phyloP scores from a whole-genome alignment of 2,113 vertebrate genomes.

The Peucedramus taeniatus region DNA sequence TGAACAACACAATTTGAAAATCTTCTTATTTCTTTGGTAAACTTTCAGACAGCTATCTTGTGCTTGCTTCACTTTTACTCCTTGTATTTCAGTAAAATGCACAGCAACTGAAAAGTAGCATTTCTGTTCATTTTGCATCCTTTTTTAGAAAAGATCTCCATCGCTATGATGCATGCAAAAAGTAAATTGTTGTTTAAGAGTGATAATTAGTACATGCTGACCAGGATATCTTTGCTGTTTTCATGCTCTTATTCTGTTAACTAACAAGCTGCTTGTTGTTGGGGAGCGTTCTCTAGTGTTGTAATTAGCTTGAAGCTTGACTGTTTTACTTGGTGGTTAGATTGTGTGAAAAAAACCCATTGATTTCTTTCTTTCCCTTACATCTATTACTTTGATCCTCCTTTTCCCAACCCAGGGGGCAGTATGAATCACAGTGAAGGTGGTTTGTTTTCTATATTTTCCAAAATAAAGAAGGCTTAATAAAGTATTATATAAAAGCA shows the following conservation, averaged over 20 bases:
- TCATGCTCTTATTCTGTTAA: neutral
- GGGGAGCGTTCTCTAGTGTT: neutral
- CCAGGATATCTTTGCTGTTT: neutral
- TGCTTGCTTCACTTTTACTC: neutral
- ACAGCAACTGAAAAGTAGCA: neutral
- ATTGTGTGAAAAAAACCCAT: neutral
- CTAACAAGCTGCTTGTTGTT: neutral
- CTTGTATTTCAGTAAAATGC: neutral
- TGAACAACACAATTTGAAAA: neutral
- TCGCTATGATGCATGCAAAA: neutral
- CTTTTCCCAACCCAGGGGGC: neutral
- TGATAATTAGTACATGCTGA: neutral
- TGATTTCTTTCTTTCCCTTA: neutral
- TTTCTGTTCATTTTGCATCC: neutral
- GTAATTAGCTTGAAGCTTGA: neutral
- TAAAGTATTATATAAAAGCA: neutral
- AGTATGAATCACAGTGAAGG: neutral
- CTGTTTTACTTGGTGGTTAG: neutral
- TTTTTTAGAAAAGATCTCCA: neutral
- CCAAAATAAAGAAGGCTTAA: neutral
- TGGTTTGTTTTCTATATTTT: neutral
- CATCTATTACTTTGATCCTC: neutral
- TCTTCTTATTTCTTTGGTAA: neutral
- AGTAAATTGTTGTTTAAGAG: neutral
- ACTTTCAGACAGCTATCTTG: neutral